Conservation (phyloP, 2,797 vertebrate genomes). For the Cossypha niveicapilla region DNA sequence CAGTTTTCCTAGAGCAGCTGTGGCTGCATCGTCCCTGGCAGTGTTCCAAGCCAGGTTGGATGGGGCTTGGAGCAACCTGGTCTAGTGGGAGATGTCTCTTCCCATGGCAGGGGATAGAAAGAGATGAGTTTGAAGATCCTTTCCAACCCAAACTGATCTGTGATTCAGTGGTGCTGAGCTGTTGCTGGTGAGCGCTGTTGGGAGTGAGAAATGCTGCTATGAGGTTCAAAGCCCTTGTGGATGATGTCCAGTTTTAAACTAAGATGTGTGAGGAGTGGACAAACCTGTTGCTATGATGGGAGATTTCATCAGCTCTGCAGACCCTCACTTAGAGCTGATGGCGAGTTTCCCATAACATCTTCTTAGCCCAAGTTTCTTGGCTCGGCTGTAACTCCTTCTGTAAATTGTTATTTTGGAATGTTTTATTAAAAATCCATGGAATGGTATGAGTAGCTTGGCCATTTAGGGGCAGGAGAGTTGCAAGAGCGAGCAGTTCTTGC, state of each 20-base stretch:
- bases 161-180: neutral
- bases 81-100: neutral
- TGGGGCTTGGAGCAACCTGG: rapidly evolving
- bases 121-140: neutral
- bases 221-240: neutral
- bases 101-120: neutral
- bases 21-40: rapidly evolving
- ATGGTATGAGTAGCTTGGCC: neutral
- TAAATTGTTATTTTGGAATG: neutral
- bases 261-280: neutral
- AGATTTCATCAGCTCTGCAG: neutral
- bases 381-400: neutral
- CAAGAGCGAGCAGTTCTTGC: neutral
- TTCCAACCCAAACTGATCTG: neutral
- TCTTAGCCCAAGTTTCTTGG: neutral
- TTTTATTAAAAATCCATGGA: neutral
- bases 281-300: neutral
- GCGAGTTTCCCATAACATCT: neutral
- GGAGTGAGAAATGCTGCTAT: neutral
- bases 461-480: neutral
- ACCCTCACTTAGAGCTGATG: neutral
- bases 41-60: neutral
- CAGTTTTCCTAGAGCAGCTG: neutral
- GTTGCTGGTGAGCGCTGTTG: neutral
- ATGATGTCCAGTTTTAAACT: neutral